Conservation (phyloP, 2,113 vertebrate species). For the Australoheros scitulus region DNA sequence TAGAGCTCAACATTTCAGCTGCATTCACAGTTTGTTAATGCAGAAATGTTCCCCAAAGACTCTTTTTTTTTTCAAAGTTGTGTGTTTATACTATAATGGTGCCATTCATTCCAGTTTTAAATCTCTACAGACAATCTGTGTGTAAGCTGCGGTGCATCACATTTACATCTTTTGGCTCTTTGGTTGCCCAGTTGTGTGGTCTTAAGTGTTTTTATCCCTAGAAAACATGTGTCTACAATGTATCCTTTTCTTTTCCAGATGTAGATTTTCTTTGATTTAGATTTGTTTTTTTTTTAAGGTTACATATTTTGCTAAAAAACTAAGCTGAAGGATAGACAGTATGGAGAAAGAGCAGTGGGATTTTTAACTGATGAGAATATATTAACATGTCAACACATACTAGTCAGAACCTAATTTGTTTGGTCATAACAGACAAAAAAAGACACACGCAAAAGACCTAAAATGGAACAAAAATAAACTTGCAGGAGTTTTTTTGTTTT, state of each 20-base stretch:
- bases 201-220: not conserved
- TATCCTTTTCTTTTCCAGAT: constrained; percentile 15
- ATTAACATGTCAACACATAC: not conserved
- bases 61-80: not conserved
- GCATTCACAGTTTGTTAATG: not conserved
- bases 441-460: not conserved
- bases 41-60: not conserved
- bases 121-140: not conserved
- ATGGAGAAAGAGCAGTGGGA: not conserved
- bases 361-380: not conserved
- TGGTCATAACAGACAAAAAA: not conserved
- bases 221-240: not conserved
- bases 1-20: not conserved
- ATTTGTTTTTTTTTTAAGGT: not conserved
- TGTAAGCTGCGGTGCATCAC: not conserved
- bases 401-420: not conserved
- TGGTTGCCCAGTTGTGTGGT: constrained; percentile 17
- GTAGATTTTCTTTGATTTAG: not conserved
- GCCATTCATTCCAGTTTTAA: not conserved
- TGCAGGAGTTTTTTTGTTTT: not conserved
- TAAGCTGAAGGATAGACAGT: not conserved
- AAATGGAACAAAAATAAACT: not conserved
- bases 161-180: constrained; percentile 19
- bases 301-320: not conserved
- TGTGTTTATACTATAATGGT: not conserved